A percentile compares a stretch with the other conserved stretches of the same genome.
These are phyloP conservation scores for Plutella xylostella DNA, from an alignment of 2,888 invertebrate species.

Conservation along the genomic window DNA sequence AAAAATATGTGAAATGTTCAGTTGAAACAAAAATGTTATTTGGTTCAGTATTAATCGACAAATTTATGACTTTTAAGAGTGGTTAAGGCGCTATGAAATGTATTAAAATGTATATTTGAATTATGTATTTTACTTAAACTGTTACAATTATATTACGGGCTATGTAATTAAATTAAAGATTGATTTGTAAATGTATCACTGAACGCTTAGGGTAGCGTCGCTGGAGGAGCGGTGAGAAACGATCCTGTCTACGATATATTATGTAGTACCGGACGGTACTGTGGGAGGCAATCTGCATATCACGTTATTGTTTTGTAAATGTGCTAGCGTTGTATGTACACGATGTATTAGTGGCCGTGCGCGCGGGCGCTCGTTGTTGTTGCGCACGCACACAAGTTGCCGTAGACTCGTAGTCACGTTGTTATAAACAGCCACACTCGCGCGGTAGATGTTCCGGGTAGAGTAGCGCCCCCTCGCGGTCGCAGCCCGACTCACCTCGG, in stretches of 20 bases:
- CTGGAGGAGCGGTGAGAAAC: constrained; percentile 19
- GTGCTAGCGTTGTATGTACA: constrained; percentile 30
- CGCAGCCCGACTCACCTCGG: too few species aligned
- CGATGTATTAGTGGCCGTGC: constrained; percentile 19
- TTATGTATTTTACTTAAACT: constrained; percentile 5
- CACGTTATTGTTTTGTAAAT: constrained; percentile 47
- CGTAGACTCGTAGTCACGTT: too few species aligned
- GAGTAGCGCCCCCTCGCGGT: too few species aligned
- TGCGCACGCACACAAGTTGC: too few species aligned
- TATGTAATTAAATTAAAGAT: constrained; percentile 31
- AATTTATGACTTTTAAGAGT: background rate
- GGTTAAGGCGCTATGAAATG: constrained; percentile 1
- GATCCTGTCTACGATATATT: constrained; percentile 4
- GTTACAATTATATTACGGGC: constrained; percentile 17
- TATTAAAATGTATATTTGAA: constrained; percentile 13
- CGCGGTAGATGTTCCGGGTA: too few species aligned
- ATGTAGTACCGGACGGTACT: too few species aligned
- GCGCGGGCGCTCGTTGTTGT: too few species aligned
- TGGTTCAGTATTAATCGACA: constrained; percentile 3
- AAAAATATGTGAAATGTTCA: background rate
- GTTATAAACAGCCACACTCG: too few species aligned
- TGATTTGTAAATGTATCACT: constrained; percentile 44
- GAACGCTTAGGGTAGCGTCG: constrained; percentile 50
- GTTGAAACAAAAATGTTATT: background rate
- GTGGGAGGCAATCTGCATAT: constrained; percentile 36